Evolutionary conservation across 2,113 vertebrate species (phyloP).

Genomic region (Bujurquina vittata): DNA sequence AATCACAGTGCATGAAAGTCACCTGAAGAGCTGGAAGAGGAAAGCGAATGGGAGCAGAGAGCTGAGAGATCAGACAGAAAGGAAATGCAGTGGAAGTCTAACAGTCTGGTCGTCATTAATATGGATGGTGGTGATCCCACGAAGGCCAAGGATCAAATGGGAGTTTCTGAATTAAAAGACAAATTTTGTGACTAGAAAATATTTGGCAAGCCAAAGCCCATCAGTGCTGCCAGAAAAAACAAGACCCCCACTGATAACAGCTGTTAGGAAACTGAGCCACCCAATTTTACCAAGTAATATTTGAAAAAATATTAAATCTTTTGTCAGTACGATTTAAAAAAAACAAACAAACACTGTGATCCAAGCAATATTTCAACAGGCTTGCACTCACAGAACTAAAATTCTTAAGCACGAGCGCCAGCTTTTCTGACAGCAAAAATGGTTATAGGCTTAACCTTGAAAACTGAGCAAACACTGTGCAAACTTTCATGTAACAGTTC

Average conservation of each 20-base stretch:
- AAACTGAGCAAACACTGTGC: not conserved
- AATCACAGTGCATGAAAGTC: not conserved
- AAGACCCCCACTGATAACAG: not conserved
- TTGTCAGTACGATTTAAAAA: not conserved
- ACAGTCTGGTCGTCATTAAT: not conserved
- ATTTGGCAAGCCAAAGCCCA: not conserved
- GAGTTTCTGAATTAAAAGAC: not conserved
- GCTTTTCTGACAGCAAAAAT: not conserved
- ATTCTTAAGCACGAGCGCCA: not conserved
- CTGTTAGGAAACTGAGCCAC: not conserved
- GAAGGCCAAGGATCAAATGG: not conserved
- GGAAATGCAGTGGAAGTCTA: not conserved
- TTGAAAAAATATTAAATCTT: not conserved
- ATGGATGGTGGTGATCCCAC: not conserved
- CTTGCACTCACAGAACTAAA: not conserved
- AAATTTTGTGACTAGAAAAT: constrained; percentile 1
- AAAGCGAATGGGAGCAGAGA: not conserved
- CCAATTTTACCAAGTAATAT: not conserved
- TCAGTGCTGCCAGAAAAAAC: not conserved
- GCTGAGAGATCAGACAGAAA: not conserved
- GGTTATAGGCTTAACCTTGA: not conserved
- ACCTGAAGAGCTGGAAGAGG: not conserved
- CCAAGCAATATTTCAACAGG: not conserved
- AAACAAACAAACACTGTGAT: no score
- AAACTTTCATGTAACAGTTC: not conserved